These are phyloP conservation scores for Setipinna tenuifilis DNA, from an alignment of 2,797 vertebrate genomes.

Conservation along the genomic window DNA sequence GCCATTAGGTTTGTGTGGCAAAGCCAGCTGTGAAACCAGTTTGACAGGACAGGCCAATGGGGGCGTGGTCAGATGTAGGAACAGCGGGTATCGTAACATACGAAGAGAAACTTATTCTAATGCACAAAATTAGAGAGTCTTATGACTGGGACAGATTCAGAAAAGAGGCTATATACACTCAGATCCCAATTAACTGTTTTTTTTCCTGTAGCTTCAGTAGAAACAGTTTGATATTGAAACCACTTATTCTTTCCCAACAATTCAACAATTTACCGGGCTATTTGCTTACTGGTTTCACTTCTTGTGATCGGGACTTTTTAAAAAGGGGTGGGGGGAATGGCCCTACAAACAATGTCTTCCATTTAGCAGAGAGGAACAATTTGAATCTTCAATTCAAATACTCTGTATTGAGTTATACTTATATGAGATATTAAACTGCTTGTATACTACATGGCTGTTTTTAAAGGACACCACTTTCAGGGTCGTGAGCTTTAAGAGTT, in stretches of 20 bases:
- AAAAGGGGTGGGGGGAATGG: no score
- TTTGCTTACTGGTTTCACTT: no score
- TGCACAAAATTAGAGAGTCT: background rate
- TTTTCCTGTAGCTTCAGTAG: background rate
- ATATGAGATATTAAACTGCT: no score
- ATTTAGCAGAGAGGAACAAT: no score
- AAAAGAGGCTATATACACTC: background rate
- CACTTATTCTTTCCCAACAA: background rate
- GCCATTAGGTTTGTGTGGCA: background rate
- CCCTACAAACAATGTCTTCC: no score
- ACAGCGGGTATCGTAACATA: constrained; percentile 40
- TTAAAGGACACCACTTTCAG: no score
- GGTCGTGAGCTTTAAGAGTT: no score
- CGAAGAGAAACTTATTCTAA: constrained; percentile 45
- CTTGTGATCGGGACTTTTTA: no score
- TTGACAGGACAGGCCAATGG: constrained; percentile 46
- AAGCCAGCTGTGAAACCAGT: constrained; percentile 63
- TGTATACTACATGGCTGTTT: no score
- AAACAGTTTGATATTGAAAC: background rate
- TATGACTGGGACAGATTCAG: background rate
- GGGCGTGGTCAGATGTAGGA: constrained; percentile 36
- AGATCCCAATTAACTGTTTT: background rate
- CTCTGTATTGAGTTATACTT: no score
- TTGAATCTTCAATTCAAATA: no score
- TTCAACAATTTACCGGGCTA: no score